Percentiles rank a stretch among this genome's conserved stretches.
These are phyloP conservation scores for Bilobella aurantiaca DNA, from an alignment of 1,140 invertebrate genomes.

Conservation along the genomic window DNA sequence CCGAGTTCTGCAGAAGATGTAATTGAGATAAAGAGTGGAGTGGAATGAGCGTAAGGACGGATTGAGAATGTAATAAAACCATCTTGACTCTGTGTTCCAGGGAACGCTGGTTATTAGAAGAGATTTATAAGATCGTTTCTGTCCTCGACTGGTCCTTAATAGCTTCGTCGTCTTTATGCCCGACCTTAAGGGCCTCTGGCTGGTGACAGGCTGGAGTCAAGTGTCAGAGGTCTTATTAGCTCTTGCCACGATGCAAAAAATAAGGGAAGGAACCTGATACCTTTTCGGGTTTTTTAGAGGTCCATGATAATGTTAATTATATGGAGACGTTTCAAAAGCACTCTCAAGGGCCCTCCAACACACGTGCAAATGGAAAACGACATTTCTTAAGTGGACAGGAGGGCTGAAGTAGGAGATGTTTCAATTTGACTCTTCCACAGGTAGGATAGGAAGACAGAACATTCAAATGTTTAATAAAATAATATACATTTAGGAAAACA, in stretches of 20 bases:
- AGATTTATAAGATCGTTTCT: constrained; percentile 3
- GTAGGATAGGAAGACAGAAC: too few relatives aligned
- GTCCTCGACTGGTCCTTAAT: background rate
- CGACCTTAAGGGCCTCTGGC: background rate
- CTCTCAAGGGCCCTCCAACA: too few relatives aligned
- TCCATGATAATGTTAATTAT: background rate
- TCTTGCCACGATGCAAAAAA: constrained; percentile 1
- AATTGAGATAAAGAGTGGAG: background rate
- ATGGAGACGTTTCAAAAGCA: background rate
- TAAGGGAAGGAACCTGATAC: background rate
- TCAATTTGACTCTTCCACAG: too few relatives aligned
- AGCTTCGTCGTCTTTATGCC: background rate
- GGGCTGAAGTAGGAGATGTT: too few relatives aligned
- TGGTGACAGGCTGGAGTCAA: constrained; percentile 3
- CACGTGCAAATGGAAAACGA: background rate
- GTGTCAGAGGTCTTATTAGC: background rate
- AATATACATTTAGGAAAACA: too few relatives aligned
- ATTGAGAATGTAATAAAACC: background rate
- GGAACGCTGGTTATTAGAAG: background rate
- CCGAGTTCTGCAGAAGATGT: too few relatives aligned
- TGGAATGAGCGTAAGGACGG: background rate
- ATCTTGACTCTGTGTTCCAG: background rate
- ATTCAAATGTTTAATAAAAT: too few relatives aligned
- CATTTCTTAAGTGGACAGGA: too few relatives aligned
- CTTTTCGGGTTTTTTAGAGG: background rate